Base-by-base conservation (phyloP, 2,888 invertebrate species). In the Tubiluchus corallicola region DNA sequence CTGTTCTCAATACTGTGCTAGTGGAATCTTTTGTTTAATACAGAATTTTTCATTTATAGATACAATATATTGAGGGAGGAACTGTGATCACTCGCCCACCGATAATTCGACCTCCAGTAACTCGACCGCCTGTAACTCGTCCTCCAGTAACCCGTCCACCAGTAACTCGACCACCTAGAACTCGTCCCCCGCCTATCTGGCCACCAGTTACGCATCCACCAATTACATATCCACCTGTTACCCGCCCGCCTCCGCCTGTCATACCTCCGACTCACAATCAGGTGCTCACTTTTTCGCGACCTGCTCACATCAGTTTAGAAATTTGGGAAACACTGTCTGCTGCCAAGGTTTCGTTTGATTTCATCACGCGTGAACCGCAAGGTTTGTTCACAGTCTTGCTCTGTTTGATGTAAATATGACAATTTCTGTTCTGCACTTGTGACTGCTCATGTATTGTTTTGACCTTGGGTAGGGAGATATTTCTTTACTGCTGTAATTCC, bases 361-460 rank as follows among this genome's bases (percentile, higher is more conserved):
- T 63, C 45, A 63, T 58, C 60, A 62, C 63, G 0, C 53, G 54
- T 47, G 48, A 55, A n/a, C 47, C 55, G 21, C 52, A 57, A 46
- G 61, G 60, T 3, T n/a, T n/a, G n/a, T n/a, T n/a, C n/a, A n/a
- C n/a, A n/a, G n/a, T n/a, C n/a, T n/a, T n/a, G n/a, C n/a, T n/a
- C n/a, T n/a, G n/a, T n/a, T n/a, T n/a, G n/a, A n/a, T n/a, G n/a
- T n/a, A n/a, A n/a, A n/a, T n/a, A n/a, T n/a, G n/a, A n/a, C n/a
- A n/a, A n/a, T n/a, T n/a, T n/a, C n/a, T n/a, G n/a, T n/a, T n/a
- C n/a, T n/a, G n/a, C n/a, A n/a, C n/a, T n/a, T n/a, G n/a, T n/a
- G n/a, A n/a, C n/a, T n/a, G n/a, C n/a, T n/a, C n/a, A n/a, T n/a
- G n/a, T n/a, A n/a, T n/a, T n/a, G n/a, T n/a, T n/a, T n/a, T n/a